These are phyloP conservation scores for Anarhynchus alexandrinus DNA, from an alignment of 2,113 vertebrate species.

Conservation along the genomic window DNA sequence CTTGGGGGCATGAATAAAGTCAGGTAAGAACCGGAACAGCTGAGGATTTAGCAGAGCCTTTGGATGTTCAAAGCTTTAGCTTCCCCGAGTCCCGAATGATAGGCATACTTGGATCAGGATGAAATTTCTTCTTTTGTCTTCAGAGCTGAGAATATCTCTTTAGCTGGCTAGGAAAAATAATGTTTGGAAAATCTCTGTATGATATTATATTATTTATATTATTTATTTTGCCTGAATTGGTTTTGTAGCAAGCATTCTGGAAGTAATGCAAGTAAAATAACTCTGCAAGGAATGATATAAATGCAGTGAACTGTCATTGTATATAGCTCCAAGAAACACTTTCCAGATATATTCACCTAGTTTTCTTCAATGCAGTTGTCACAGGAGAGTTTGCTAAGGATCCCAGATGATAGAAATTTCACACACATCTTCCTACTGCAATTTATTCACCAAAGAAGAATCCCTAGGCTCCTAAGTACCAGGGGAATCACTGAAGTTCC, in stretches of 20 bases:
- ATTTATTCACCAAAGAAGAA: not conserved
- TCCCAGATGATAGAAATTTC: not conserved
- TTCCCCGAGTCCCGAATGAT: not conserved
- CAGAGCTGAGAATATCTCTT: not conserved
- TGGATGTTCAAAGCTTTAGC: not conserved
- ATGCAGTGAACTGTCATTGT: not conserved
- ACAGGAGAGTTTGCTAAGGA: not conserved
- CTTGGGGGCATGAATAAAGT: not conserved
- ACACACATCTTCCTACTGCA: not conserved
- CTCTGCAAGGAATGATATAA: not conserved
- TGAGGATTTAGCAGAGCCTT: not conserved
- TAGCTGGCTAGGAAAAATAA: not conserved
- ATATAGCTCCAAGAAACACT: not conserved
- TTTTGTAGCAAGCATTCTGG: not conserved
- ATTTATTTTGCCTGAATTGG: constrained; percentile 17
- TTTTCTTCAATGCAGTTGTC: not conserved
- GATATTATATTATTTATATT: not conserved
- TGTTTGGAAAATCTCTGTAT: not conserved
- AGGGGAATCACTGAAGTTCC: not conserved
- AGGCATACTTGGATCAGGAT: not conserved
- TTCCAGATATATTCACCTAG: not conserved
- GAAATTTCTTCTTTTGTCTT: not conserved
- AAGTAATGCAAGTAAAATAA: constrained; percentile 33
- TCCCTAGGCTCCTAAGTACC: not conserved
- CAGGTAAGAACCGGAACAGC: not conserved